Base-by-base conservation (phyloP, 2,797 vertebrate genomes). In the Acipenser ruthenus region DNA sequence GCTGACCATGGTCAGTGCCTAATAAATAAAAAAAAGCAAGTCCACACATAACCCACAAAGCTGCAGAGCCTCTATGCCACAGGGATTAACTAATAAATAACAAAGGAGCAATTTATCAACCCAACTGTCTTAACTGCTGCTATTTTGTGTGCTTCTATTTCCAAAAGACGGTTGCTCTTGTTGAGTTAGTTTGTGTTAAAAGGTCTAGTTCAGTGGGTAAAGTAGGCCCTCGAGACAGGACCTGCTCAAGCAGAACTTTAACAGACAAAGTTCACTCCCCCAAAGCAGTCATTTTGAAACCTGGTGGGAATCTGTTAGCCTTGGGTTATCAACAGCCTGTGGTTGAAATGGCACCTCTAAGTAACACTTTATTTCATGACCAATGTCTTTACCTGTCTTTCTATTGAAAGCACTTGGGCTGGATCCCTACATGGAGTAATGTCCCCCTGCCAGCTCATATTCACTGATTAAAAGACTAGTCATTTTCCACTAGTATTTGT, bases 321-420 rank as follows among this genome's bases (percentile, higher is more conserved):
- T 58, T 58, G 55, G 55, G 55, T 58, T 58, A 58, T 58, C 55
- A 58, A n/a, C 12, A 58, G 12, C 12, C 11, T 13, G 7, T 58
- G 12, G 11, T 7, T 58, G 55, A n/a, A 58, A 13, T 58, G 55
- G 15, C 55, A 58, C 10, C 55, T 58, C 55, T n/a, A 58, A 58
- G 11, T 58, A 58, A 58, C 55, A 58, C 12, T 58, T 58, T 58
- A 58, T n/a, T 58, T 58, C 55, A n/a, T 58, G 12, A 58, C 11
- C 15, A 58, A 58, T 58, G 55, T 58, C 12, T 58, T 58, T 58
- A 58, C 55, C 55, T 58, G 15, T 58, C 55, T n/a, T 58, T 13
- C 12, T 11, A 58, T n/a, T 58, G 55, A 58, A 58, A 58, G 55
- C 10, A 58, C 55, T 58, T 58, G 55, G 12, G 55, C 55, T n/a